Percentiles rank a stretch among this genome's conserved stretches.
Evolutionary conservation across 2,797 vertebrate genomes (phyloP).

Genomic region (Eospalax fontanierii): DNA sequence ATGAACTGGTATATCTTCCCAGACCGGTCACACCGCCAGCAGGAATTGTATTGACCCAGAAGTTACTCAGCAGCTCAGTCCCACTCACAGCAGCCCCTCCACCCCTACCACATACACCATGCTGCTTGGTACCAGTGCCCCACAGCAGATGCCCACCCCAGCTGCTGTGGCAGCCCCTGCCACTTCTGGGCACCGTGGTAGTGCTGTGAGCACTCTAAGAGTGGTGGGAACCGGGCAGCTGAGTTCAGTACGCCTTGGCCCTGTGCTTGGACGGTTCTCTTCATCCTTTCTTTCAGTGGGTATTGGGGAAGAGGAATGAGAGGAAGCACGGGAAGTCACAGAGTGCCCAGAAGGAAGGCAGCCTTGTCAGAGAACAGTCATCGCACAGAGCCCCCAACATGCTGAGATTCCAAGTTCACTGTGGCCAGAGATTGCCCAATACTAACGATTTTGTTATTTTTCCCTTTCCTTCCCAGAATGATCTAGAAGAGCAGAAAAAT

Average conservation of each 20-base stretch:
- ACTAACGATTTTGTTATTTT: neutral
- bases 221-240: neutral
- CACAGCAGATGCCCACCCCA: neutral
- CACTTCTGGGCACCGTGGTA: neutral
- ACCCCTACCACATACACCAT: neutral
- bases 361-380: neutral
- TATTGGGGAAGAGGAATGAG: neutral
- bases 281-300: neutral
- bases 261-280: neutral
- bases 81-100: neutral
- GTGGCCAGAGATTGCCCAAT: neutral
- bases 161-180: neutral
- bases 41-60: neutral
- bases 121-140: neutral
- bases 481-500: slow-evolving; percentile 1
- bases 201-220: neutral
- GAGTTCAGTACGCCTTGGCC: neutral
- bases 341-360: neutral
- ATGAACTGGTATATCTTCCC: neutral
- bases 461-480: slow-evolving; percentile 69
- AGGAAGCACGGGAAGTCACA: neutral
- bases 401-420: neutral
- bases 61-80: neutral
- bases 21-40: neutral
- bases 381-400: neutral